Base-by-base conservation (phyloP, 2,888 invertebrate genomes). In the Tenthredo livida region DNA sequence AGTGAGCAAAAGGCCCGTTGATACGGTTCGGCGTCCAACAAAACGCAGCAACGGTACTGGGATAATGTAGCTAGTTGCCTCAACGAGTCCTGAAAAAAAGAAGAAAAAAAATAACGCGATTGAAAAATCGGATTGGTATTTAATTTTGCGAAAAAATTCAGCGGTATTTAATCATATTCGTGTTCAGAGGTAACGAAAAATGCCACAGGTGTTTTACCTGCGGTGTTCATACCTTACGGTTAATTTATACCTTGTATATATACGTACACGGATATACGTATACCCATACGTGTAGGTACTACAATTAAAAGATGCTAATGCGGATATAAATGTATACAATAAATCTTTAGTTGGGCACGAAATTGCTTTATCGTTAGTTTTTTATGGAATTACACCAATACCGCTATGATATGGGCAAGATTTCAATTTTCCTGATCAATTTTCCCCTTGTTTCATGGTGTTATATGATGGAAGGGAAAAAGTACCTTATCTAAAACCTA, bases 21-120 rank as follows among this genome's bases (percentile, higher is more conserved):
- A 92, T 29, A 94, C 92, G 2, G 91, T 88, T 85, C 94, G 93
- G 15, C 94, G 92, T n/a, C 94, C 94, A 33, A 93, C 91, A 70
- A 90, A 92, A 37, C 92, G 90, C 29, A 94, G 86, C 87, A 94
- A 90, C 5, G 94, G 90, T 70, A 94, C 91, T 0, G 94, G 94
- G 7, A 94, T 89, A 80, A 94, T 85, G 86, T 94, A 94, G 58
- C 94, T 94, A 1, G 94, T 93, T 84, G 94, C 92, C 87, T 94
- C 94, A 21, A 94, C 94, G 29, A 93, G 88, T 54, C 94, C 94
- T 54, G 80, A 25, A 80, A 80, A 40, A n/a, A 75, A 37, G 7
- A 37, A 37, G 0, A 37, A 37, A 37, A 37, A 37, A 37, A 37
- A 33, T 33, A 33, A 47, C 67, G 3, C 25, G 37, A 43, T 12